Base-by-base conservation (phyloP, 2,797 vertebrate species). In the Molossus alvarezi region DNA sequence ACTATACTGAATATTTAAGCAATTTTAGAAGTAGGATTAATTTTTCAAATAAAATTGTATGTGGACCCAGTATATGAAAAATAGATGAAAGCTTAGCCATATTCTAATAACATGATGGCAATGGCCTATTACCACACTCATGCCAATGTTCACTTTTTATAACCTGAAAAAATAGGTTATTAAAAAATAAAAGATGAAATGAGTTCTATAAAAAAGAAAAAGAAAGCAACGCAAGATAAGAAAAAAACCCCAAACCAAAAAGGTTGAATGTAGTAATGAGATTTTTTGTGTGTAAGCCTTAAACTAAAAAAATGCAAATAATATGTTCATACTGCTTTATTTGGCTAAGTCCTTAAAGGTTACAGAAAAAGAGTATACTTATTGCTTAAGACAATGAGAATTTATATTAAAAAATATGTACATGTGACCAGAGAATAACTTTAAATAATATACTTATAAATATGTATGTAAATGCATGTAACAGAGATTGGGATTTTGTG, bases 1-100 rank as follows among this genome's bases (percentile, higher is more conserved):
- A 57, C 6, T 29, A 83, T 6, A 67, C 53, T 41, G 53, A 94
- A 41, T 90, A 53, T 94, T 77, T 33, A 85, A 96, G 79, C 7
- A 17, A 71, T 62, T 67, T 83, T 25, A 72, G 9, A 8, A n/a
- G 9, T 11, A 91, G 27, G 65, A 62, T 92, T 84, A 29, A 60
- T 72, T 37, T 95, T 81, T 69, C 75, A 73, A 77, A 69, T 57
- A 51, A 65, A 79, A 77, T 53, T 60, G 11, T 23, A 79, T 51
- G 57, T 88, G 73, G 51, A 58, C 9, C 21, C 7, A 37, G 15
- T 45, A 29, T 73, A 29, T 21, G 23, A 80, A 53, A 69, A 75
- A n/a, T 27, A 48, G 55, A 73, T 51, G 20, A 65, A 85, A 81
- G 41, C n/a, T 51, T 65, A 71, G 53, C 60, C 10, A 6, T 27